Base-by-base conservation (phyloP, 2,113 vertebrate genomes). In the Gavia stellata region DNA sequence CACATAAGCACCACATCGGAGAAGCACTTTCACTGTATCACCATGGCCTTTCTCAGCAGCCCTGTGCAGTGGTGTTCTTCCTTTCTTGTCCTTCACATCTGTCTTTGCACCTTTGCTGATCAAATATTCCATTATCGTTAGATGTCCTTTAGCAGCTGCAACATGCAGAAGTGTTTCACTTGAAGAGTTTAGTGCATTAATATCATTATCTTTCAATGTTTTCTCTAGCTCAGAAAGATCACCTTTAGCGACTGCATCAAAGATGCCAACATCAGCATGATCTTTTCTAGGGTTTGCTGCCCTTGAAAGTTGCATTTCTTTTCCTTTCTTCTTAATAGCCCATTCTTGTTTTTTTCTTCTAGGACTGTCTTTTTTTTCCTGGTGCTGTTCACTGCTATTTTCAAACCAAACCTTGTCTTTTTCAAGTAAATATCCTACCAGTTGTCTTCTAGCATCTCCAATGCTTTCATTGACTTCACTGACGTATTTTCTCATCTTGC, bases 401-500 rank as follows among this genome's bases (percentile, higher is more conserved):
- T 33, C 66, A 52, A 88, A 58, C 71, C 92, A 95, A 28, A 95
- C 81, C 59, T 96, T 96, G 59, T 99, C 98, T 92, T 97, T 98
- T 92, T 99, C 97, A 2, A 98, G 87, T 88, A 98, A 97, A 93
- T 98, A 99, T 25, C 98, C 98, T 92, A 98, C 95, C 80, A 99
- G 12, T 87, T 98, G 98, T 90, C 98, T 98, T 94, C 97, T 98
- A 31, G 97, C 93, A 92, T 98, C 98, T 89, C 93, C 83, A 65
- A 98, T 94, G 28, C 89, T 96, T 71, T 97, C 85, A 38, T 98
- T 98, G 81, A 98, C 90, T 59, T 95, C 87, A 24, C 93, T 93
- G 29, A 98, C 81, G 0, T 98, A 98, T 77, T 94, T 96, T 91
- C 97, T 98, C 17, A 99, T 97, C 36, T 80, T 94, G 50, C 96